These are phyloP conservation scores for Glaucomys volans DNA, from an alignment of 2,113 vertebrate genomes.

Conservation along the genomic window DNA sequence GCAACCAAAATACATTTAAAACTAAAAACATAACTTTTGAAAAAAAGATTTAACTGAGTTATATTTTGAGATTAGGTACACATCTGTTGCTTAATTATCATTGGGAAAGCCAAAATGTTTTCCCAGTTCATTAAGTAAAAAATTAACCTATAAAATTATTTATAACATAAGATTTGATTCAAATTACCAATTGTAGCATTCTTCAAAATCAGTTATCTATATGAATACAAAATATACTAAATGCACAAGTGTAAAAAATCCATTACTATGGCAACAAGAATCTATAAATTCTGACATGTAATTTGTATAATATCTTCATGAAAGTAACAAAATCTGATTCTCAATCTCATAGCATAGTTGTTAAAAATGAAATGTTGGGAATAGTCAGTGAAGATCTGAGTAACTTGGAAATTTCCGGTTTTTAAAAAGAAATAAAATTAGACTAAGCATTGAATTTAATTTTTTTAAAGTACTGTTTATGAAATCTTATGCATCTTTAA, in stretches of 20 bases:
- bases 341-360: constrained; percentile 37
- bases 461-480: constrained; percentile 26
- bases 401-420: not conserved
- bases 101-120: constrained; percentile 24
- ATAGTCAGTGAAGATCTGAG: not conserved
- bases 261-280: constrained; percentile 65
- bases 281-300: constrained; percentile 61
- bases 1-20: constrained; percentile 60
- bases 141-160: constrained; percentile 49
- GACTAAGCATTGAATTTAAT: constrained; percentile 12
- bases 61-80: not conserved
- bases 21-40: not conserved
- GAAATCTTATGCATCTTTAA: not conserved
- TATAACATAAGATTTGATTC: constrained; percentile 35
- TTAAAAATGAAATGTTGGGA: constrained; percentile 44
- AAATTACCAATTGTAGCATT: constrained; percentile 48
- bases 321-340: constrained; percentile 64
- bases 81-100: constrained; percentile 19
- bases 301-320: constrained; percentile 51
- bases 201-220: constrained; percentile 64
- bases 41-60: constrained; percentile 40
- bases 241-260: constrained; percentile 38
- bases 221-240: constrained; percentile 66
- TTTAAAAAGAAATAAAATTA: constrained; percentile 58
- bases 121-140: constrained; percentile 30